Conservation (phyloP, 2,888 invertebrate species). For the Dyspetes luteomarginatus region DNA sequence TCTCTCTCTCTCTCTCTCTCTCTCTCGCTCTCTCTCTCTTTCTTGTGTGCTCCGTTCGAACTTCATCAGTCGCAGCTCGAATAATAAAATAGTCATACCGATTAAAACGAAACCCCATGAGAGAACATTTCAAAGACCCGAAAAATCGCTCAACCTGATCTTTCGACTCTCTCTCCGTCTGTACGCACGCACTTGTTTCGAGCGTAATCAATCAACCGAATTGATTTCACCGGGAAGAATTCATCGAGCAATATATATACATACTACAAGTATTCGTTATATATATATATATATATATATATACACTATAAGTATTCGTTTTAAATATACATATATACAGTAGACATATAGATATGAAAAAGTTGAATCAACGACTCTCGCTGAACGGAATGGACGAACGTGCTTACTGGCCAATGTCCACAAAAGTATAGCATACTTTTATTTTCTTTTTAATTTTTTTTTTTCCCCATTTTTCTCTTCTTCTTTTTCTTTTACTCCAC, state of each 20-base stretch:
- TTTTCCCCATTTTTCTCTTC: slow-evolving; percentile 13
- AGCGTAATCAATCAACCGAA: slow-evolving; percentile 54
- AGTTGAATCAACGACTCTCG: not conserved
- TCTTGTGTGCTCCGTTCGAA: too few relatives aligned
- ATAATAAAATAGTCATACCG: slow-evolving; percentile 42
- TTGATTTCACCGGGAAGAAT: slow-evolving; percentile 39
- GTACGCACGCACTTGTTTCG: slow-evolving; percentile 22
- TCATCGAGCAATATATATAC: slow-evolving; percentile 1
- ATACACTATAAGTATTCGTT: slow-evolving; percentile 2
- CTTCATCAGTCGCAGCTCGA: slow-evolving; percentile 38
- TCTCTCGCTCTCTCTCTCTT: slow-evolving; percentile 7
- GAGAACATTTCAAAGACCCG: slow-evolving; percentile 4
- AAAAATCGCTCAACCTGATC: slow-evolving; percentile 45
- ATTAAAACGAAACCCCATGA: slow-evolving; percentile 22
- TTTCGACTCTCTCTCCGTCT: slow-evolving; percentile 23
- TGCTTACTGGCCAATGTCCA: slow-evolving; percentile 47
- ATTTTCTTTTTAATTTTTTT: not conserved
- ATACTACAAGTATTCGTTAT: not conserved
- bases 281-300: slow-evolving; percentile 19
- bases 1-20: not conserved
- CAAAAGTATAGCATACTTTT: slow-evolving; percentile 19
- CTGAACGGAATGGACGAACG: slow-evolving; percentile 42
- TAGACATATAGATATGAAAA: not conserved
- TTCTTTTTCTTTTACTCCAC: slow-evolving; percentile 8
- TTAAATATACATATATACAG: not conserved